Conservation (phyloP, 2,113 vertebrate species). For the Alouatta palliata region DNA sequence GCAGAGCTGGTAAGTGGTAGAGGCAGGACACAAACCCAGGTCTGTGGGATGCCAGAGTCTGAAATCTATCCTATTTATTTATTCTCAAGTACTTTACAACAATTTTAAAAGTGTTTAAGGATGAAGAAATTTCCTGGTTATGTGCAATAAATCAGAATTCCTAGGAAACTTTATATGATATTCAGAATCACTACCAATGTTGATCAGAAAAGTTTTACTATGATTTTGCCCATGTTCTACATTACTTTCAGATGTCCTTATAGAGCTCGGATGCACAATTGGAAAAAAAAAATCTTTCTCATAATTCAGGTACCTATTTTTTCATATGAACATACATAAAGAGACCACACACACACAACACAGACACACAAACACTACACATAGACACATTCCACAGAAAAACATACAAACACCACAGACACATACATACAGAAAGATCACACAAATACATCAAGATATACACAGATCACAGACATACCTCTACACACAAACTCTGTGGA, state of each 20-base stretch:
- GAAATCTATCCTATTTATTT: background rate
- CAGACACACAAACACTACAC: background rate
- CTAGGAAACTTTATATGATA: background rate
- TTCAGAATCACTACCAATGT: background rate
- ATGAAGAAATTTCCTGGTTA: background rate
- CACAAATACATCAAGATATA: background rate
- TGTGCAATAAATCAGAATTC: background rate
- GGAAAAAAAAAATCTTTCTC: background rate
- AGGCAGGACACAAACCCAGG: background rate
- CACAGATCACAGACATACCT: background rate
- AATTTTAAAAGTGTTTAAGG: background rate
- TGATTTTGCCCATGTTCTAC: background rate
- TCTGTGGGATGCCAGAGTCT: background rate
- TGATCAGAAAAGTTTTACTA: background rate
- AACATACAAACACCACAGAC: background rate
- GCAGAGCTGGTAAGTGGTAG: background rate
- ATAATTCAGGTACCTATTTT: conserved; percentile 33
- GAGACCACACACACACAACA: background rate
- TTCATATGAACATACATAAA: background rate
- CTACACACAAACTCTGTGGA: background rate
- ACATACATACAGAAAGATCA: background rate
- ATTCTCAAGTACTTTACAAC: background rate
- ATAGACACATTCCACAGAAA: background rate
- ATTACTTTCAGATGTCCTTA: conserved; percentile 11
- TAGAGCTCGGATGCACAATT: background rate